Base-by-base conservation (phyloP, 2,113 vertebrate species). In the Megaceryle torquata region DNA sequence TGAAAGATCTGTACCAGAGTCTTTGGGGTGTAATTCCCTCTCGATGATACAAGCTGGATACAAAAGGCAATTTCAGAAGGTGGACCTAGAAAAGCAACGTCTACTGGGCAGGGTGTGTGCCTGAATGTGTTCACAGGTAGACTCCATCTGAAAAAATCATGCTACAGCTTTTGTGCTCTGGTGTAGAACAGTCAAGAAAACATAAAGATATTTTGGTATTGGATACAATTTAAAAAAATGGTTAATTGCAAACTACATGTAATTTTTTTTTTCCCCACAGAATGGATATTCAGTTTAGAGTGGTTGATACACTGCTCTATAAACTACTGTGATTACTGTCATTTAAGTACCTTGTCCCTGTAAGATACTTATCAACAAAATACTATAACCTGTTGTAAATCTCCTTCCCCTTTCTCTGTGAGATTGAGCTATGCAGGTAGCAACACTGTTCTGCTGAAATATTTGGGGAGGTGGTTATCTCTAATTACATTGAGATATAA, bases 1-100 rank as follows among this genome's bases (percentile, higher is more conserved):
- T 69, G 70, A 82, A 86, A 94, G 92, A 91, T 89, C 44, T 76
- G 59, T 65, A 74, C 50, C 70, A 86, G 69, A n/a, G 91, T 59
- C 95, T 80, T 91, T 61, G 41, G 88, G 53, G 77, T 60, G 33
- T 65, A 72, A 94, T 92, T 94, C 69, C 41, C 39, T 84, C 78
- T 82, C 80, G 60, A 9, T 33, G 61, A 37, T 33, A 91, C 44
- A 84, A 75, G 68, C 68, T 78, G 64, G 68, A 89, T 88, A 60
- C 0, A 1, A 83, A 75, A 91, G 48, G 53, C 53, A 68, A 59
- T 80, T 90, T 89, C 81, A 86, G 57, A 17, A 92, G 89, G 65
- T 33, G 48, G 51, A 74, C 71, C 65, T 76, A 51, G 46, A 90
- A 68, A 72, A 72, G 59, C 64, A 64, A 57, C 7, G 15, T 56